Evolutionary conservation across 1,140 invertebrate species (phyloP), one percentile per base, ranked within the genome.

Genomic region (Cyphomyrmex costatus): DNA sequence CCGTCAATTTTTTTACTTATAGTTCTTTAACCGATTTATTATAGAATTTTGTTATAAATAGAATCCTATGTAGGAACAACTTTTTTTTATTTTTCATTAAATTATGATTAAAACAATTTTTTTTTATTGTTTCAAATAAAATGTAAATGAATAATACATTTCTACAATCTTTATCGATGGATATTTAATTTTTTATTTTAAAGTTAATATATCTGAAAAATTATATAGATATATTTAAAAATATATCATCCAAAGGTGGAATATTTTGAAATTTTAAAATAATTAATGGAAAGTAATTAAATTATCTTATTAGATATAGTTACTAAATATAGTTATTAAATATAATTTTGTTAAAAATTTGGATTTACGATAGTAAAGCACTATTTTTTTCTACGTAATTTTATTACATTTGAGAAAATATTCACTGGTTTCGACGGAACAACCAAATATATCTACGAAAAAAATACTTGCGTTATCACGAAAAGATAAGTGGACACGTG

Each of bases 381-480:
- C 7, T 14, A 12, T 24, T 68, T 30, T 60, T 71, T 21, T 0
- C n/a, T 5, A 12, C 8, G 1, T 14, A 58, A 42, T 51, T 79
- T 27, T 14, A 6, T 51, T 2, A 14, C 49, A 58, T 16, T 33
- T 4, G 24, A 19, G 5, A 16, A 82, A 58, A 2, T 12, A 42
- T 56, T 21, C 16, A 21, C n/a, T 21, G 10, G 10, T 0, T 73
- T 14, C 33, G 21, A 12, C 33, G 53, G 19, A 30, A 30, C 24
- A 16, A 65, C 77, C 30, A 21, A 68, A 68, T 60, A 46, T 78
- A 49, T 74, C 68, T 61, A 46, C 12, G 16, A 60, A 42, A 61
- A 53, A 82, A 74, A 73, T 33, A n/a, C 5, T 60, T 0, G 79
- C 24, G 36, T 83, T 83, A 83, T 83, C 79, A n/a, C 61, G 19